Evolutionary conservation across 2,797 vertebrate species (phyloP).

Genomic region (Chaunax sp.): DNA sequence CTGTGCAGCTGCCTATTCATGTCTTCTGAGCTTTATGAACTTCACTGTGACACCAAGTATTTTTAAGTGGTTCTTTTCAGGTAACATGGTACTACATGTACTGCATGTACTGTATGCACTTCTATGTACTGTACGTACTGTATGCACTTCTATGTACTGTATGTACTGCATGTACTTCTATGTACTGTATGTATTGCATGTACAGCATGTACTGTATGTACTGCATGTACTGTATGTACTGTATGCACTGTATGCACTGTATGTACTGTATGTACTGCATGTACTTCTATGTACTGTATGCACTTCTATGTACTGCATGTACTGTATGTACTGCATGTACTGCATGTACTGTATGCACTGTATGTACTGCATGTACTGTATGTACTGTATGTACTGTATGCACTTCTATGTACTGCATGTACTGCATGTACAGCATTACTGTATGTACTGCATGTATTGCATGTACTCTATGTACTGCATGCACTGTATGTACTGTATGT

Average conservation of each 20-base stretch:
- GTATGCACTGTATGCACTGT: neutral
- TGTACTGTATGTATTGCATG: neutral
- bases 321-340: neutral
- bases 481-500: neutral
- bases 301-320: neutral
- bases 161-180: too few species aligned
- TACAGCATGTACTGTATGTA: neutral
- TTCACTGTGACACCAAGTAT: slow-evolving; percentile 12
- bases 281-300: too few species aligned
- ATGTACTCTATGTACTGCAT: neutral
- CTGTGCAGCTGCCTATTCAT: slow-evolving; percentile 3
- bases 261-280: neutral
- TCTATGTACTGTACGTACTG: too few species aligned
- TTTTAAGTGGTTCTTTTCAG: slow-evolving; percentile 1
- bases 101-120: too few species aligned
- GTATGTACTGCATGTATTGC: neutral
- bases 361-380: neutral
- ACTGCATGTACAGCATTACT: neutral
- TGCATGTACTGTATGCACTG: neutral
- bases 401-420: too few species aligned
- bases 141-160: too few species aligned
- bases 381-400: too few species aligned
- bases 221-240: neutral
- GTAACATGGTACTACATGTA: neutral
- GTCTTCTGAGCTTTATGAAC: slow-evolving; percentile 4